Percentiles rank a stretch among this genome's conserved stretches.
These are phyloP conservation scores for Epicauta chinensis DNA, from an alignment of 1,140 invertebrate species.

Conservation along the genomic window DNA sequence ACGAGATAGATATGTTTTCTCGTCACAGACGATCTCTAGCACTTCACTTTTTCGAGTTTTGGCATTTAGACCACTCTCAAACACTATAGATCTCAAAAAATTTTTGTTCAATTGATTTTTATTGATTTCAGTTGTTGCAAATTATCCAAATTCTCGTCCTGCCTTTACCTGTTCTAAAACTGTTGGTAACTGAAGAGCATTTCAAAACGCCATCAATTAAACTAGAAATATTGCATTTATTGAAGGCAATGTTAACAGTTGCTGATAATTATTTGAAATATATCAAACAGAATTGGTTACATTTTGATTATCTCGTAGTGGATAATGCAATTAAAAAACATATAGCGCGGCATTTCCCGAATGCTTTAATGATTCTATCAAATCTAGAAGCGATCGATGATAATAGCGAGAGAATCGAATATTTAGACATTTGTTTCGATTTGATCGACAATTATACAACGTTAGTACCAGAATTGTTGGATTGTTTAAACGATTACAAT, in stretches of 20 bases:
- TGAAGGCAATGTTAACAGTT: constrained; percentile 46
- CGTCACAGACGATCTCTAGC: too few relatives aligned
- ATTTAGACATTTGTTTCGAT: constrained; percentile 48
- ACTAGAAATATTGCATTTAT: constrained; percentile 44
- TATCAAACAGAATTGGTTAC: constrained; percentile 29
- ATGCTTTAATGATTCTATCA: constrained; percentile 44
- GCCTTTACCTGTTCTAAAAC: constrained; percentile 47
- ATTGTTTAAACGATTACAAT: constrained; percentile 43
- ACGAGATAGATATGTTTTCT: too few relatives aligned
- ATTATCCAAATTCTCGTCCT: constrained; percentile 47
- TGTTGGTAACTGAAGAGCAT: constrained; percentile 40
- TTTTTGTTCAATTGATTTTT: too few relatives aligned
- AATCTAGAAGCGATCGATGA: constrained; percentile 47
- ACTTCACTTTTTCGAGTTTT: too few relatives aligned
- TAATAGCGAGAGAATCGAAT: constrained; percentile 33
- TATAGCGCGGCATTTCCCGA: constrained; percentile 48
- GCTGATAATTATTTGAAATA: constrained; percentile 43
- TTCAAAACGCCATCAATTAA: constrained; percentile 43
- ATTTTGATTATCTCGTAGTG: constrained; percentile 37
- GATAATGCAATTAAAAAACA: constrained; percentile 44
- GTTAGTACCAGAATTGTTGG: constrained; percentile 48
- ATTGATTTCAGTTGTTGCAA: constrained; percentile 43
- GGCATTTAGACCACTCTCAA: too few relatives aligned
- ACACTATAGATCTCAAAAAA: too few relatives aligned
- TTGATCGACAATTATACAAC: constrained; percentile 50